A percentile compares a stretch with the other conserved stretches of the same genome.
Conservation (phyloP, 2,888 invertebrate genomes). For the Pandemis heparana region DNA sequence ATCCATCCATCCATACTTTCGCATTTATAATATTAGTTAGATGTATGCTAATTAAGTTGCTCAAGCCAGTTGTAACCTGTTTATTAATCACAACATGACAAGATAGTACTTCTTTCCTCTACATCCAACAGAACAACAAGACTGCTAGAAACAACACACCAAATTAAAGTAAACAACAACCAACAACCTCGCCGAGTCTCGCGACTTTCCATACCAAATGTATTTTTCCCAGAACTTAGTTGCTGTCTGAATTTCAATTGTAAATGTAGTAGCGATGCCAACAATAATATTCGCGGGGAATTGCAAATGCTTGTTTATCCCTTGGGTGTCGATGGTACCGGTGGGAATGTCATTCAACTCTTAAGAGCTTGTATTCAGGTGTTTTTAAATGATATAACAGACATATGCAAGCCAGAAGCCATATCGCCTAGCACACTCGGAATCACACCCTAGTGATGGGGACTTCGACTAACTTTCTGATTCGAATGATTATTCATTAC, state of each 20-base stretch:
- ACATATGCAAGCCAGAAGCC: too few relatives aligned
- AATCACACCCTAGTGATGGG: too few relatives aligned
- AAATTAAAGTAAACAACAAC: neutral
- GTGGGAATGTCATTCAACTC: neutral
- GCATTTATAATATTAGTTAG: too few relatives aligned
- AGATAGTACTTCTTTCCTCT: too few relatives aligned
- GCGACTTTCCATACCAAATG: constrained; percentile 24
- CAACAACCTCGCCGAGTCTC: neutral
- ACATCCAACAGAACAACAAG: neutral
- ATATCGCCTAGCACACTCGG: too few relatives aligned
- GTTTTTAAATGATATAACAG: too few relatives aligned
- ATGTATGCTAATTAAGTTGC: too few relatives aligned
- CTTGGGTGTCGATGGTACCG: neutral
- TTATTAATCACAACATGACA: too few relatives aligned
- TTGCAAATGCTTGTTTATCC: constrained; percentile 31
- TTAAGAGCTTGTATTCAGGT: neutral
- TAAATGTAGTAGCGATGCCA: constrained; percentile 28
- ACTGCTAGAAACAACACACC: neutral
- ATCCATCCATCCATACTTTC: too few relatives aligned
- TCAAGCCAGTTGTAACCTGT: too few relatives aligned
- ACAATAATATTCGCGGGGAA: constrained; percentile 29
- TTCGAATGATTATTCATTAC: too few relatives aligned
- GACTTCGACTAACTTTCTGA: too few relatives aligned
- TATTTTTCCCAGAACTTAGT: constrained; percentile 26
- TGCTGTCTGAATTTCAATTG: constrained; percentile 35